Base-by-base conservation (phyloP, 1,140 invertebrate genomes). In the Aphaenogaster rudis region DNA sequence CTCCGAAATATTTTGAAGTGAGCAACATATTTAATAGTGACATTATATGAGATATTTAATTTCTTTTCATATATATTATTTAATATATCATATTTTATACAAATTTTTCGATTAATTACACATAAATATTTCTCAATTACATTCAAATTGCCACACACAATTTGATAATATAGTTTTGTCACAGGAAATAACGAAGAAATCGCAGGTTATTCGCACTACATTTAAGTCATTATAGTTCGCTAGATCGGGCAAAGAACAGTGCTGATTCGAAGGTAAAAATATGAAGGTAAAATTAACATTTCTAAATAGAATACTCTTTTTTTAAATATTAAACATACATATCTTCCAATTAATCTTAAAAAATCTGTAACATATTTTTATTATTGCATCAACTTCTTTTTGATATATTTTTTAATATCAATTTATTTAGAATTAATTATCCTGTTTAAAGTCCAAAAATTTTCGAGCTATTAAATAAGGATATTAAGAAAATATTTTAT, bases 231-330 rank as follows among this genome's bases (percentile, higher is more conserved):
- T 39, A 63, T 50, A 80, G 9, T 50, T 59, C 13, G 59, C 72
- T 59, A 42, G 80, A 67, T 69, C 33, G 3, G 82, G 52, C 17
- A 61, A 86, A 89, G 67, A 91, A 78, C 89, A 76, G 88, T 90
- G 81, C 66, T 86, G 78, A 92, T 90, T 94, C 86, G 93, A 94
- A 94, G 94, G 94, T 94, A 94, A 94, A 94, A 92, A 81, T 89
- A 94, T 94, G 93, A 94, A 94, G 94, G 94, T 94, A 94, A 92
- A 93, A 90, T 89, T 80, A 82, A 71, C 3, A 54, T 52, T 80
- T 64, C 1, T 39, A 74, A 50, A 48, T 59, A 76, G 39, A 76
- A 39, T 36, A 71, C 61, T 48, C 6, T 36, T 52, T 57, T 69
- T 28, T n/a, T 69, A 9, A n/a, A 78, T 3, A 28, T 59, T 7